Conservation (phyloP, 2,113 vertebrate genomes). For the Cnemophilus loriae region DNA sequence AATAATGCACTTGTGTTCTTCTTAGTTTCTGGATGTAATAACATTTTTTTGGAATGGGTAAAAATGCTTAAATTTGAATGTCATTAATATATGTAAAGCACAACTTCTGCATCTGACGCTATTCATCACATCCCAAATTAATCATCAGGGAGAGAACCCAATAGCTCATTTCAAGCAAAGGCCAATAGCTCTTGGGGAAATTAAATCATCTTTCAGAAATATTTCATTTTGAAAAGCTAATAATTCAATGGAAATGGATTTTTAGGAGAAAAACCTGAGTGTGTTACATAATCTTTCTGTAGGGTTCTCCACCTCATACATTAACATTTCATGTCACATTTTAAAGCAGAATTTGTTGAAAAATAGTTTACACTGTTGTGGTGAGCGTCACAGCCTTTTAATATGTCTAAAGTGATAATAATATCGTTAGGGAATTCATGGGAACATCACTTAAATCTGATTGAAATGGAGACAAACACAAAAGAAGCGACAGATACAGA, state of each 20-base stretch:
- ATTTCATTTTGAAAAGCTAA: slow-evolving; percentile 68
- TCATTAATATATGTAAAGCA: slow-evolving; percentile 52
- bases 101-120: slow-evolving; percentile 46
- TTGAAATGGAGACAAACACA: neutral
- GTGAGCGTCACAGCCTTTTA: neutral
- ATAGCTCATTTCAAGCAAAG: slow-evolving; percentile 56
- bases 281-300: slow-evolving; percentile 49
- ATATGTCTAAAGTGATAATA: neutral
- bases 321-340: slow-evolving; percentile 24
- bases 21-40: neutral
- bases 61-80: slow-evolving; percentile 22
- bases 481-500: neutral
- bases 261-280: slow-evolving; percentile 50
- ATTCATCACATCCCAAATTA: slow-evolving; percentile 68
- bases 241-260: slow-evolving; percentile 70
- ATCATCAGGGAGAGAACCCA: slow-evolving; percentile 61
- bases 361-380: slow-evolving; percentile 37
- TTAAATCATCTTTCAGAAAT: slow-evolving; percentile 72
- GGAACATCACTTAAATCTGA: neutral
- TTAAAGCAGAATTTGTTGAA: slow-evolving; percentile 34
- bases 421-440: neutral
- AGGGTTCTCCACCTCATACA: neutral
- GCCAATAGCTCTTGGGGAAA: slow-evolving; percentile 63
- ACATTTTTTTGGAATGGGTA: neutral
- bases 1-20: neutral